Evolutionary conservation across 2,888 invertebrate genomes (phyloP), one percentile per base, ranked within the genome.

Genomic region (Meta bourneti): DNA sequence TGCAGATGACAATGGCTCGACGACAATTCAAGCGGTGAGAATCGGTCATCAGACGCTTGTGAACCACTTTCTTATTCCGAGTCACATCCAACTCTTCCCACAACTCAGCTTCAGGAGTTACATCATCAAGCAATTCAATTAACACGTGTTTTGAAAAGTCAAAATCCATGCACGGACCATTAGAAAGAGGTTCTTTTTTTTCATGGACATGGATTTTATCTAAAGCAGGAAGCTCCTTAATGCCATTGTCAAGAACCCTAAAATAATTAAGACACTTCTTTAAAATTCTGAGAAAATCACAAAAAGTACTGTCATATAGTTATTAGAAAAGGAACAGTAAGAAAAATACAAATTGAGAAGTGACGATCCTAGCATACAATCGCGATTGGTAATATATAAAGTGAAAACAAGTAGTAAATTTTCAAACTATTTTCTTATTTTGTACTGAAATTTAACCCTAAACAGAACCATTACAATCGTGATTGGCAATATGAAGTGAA

Each of bases 71-170:
- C 9, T 74, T 88, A 19, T 84, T 75, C 4, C 48, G 11, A 7
- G 84, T 8, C 20, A 92, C 70, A 6, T 84, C 84, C 11, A 92
- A 75, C 13, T 78, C 80, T 19, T 75, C 49, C 92, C 92, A 92
- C 48, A 92, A 13, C 16, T 81, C 79, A 13, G 48, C 11, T 85
- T 88, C 92, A 20, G 89, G 80, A 7, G 92, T 89, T 8, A 80
- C 54, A 75, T 92, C 78, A 54, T 92, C 92, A 0, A 92, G 52
- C 61, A 92, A 48, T 75, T 92, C 92, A 69, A 92, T 92, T 0
- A 92, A 79, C n/a, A 92, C 92, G 89, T 89, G 77, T 19, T 92
- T 92, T 54, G 92, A 74, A 69, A 92, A 92, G 74, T 92, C 92
- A 75, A 61, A 88, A 6, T 78, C 72, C 6, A 79, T 88, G 19